Conservation (phyloP, 2,888 invertebrate genomes). For the Himalopsyche japonica region DNA sequence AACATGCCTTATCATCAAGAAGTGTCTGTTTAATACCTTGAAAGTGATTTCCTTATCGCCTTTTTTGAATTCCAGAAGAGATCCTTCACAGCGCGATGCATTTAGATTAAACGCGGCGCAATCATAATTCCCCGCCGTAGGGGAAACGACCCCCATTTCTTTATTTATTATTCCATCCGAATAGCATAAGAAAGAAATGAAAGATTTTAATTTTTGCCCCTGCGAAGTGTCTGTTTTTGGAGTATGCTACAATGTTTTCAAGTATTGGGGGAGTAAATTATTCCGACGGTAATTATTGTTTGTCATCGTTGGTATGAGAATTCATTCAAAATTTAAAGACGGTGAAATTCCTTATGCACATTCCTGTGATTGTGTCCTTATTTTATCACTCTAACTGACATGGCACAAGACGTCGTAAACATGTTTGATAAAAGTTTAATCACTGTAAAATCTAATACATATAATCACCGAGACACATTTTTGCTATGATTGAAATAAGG, state of each 20-base stretch:
- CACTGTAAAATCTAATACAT: too few species aligned
- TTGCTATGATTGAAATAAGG: too few species aligned
- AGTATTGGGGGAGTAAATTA: not conserved
- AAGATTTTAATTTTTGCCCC: not conserved
- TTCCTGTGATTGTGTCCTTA: not conserved
- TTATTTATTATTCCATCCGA: not conserved
- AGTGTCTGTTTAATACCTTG: too few species aligned
- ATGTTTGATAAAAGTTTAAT: too few species aligned
- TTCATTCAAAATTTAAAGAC: not conserved
- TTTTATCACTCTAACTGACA: too few species aligned
- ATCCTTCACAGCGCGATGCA: not conserved
- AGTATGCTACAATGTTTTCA: too few species aligned
- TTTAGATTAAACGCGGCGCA: not conserved
- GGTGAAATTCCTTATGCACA: not conserved
- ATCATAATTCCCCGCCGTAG: not conserved
- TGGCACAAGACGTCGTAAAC: too few species aligned
- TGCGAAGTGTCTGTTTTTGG: not conserved
- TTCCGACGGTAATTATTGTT: not conserved
- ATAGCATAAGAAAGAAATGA: not conserved
- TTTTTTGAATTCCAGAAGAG: not conserved
- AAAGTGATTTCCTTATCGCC: not conserved
- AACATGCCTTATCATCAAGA: too few species aligned
- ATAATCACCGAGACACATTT: too few species aligned
- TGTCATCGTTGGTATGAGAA: not conserved
- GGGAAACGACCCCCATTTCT: not conserved